phyloP scores from a whole-genome alignment of 2,797 vertebrate genomes.

The Hafferia zeledoni region DNA sequence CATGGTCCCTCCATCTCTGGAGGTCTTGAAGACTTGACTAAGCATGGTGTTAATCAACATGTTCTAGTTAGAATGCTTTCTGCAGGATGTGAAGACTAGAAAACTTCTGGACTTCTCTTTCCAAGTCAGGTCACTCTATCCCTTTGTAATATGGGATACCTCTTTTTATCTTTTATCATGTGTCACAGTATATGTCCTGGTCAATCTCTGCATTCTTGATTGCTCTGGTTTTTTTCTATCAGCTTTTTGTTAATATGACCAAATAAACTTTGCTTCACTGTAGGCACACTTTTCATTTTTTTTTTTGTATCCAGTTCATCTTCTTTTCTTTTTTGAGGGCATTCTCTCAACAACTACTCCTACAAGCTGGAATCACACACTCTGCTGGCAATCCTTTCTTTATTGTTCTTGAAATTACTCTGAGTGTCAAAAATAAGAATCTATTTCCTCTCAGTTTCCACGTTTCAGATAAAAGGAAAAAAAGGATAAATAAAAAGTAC shows the following conservation, averaged over 20 bases:
- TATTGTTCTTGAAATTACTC: not conserved
- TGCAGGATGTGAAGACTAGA: rapidly evolving
- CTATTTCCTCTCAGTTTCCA: slow-evolving; percentile 8
- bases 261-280: not conserved
- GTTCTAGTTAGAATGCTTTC: not conserved
- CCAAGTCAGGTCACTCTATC: not conserved
- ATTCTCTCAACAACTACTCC: not conserved
- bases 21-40: not conserved
- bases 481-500: slow-evolving; percentile 8
- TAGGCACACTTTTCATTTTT: not conserved
- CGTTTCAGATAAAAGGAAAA: not conserved
- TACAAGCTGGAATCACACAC: not conserved
- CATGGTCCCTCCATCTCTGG: not conserved
- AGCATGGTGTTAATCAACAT: not conserved
- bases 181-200: not conserved
- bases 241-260: not conserved
- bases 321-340: not conserved
- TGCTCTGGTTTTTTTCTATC: not conserved
- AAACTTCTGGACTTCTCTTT: not conserved
- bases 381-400: not conserved
- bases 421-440: not conserved
- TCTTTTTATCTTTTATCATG: not conserved
- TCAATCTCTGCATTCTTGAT: not conserved
- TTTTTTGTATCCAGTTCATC: not conserved
- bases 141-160: not conserved